A percentile compares a stretch with the other conserved stretches of the same genome.
Evolutionary conservation across 2,888 invertebrate species (phyloP).

Genomic region (Spisula subtruncata): DNA sequence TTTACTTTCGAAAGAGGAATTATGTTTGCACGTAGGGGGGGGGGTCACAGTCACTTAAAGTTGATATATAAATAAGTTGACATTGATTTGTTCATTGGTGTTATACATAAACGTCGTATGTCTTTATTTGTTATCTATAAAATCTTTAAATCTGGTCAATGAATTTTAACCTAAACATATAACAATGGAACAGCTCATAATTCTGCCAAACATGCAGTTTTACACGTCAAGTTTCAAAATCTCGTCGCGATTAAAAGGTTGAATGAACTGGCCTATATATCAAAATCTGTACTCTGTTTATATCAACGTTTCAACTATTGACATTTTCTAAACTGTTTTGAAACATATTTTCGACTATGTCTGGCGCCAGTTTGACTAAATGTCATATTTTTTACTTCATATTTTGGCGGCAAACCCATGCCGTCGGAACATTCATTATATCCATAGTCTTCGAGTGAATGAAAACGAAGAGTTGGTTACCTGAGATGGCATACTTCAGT

Average conservation of each 20-base stretch:
- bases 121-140: neutral
- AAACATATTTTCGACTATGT: constrained; percentile 35
- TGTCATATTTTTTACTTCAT: constrained; percentile 42
- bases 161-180: neutral
- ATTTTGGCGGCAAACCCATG: constrained; percentile 43
- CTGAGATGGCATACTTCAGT: constrained; percentile 13
- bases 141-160: neutral
- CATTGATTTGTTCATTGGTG: neutral
- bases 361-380: constrained; percentile 37
- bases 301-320: constrained; percentile 51
- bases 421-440: constrained; percentile 12
- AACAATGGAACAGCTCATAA: neutral
- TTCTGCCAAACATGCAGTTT: neutral
- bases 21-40: too few relatives aligned
- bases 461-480: constrained; percentile 23
- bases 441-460: constrained; percentile 41
- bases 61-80: neutral
- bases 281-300: constrained; percentile 31
- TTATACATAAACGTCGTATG: neutral
- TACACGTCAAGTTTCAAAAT: neutral
- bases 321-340: constrained; percentile 50
- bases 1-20: too few relatives aligned
- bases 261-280: constrained; percentile 13
- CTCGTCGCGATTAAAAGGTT: neutral
- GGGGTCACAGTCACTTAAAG: neutral